A percentile compares a stretch with the other conserved stretches of the same genome.
Conservation (phyloP, 1,140 invertebrate genomes). For the Caenorhabditis remanei region DNA sequence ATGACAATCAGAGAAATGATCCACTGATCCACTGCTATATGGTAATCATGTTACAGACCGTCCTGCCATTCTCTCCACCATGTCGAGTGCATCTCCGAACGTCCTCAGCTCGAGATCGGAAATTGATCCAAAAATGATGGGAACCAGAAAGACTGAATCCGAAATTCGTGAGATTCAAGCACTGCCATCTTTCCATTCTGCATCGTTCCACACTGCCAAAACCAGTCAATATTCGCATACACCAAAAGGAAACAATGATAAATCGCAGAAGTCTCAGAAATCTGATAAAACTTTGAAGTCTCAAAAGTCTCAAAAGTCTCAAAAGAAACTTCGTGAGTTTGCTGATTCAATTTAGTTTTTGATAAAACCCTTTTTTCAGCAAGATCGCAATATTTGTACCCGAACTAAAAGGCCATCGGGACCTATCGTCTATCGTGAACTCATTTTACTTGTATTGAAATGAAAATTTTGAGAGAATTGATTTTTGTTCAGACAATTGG, state of each 20-base stretch:
- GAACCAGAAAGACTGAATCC: not conserved
- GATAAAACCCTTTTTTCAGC: not conserved
- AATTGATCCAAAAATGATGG: not conserved
- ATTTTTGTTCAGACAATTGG: too few relatives aligned
- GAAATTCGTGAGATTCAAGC: constrained; percentile 32
- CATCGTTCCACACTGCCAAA: constrained; percentile 1
- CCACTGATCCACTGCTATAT: too few relatives aligned
- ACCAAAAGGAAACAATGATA: not conserved
- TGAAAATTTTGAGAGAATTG: too few relatives aligned
- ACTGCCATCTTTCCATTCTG: not conserved
- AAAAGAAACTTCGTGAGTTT: not conserved
- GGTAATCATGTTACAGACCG: not conserved
- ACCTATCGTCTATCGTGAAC: not conserved
- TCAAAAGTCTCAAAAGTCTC: not conserved
- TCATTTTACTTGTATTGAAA: not conserved
- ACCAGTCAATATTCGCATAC: not conserved
- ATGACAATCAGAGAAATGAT: too few relatives aligned
- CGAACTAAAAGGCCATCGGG: not conserved
- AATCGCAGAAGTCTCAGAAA: not conserved
- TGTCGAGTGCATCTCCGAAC: not conserved
- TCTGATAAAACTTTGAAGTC: constrained; percentile 16
- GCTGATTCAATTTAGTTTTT: not conserved
- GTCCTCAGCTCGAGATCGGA: not conserved
- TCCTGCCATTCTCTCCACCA: not conserved
- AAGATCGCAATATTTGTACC: constrained; percentile 37